Evolutionary conservation across 2,113 vertebrate species (phyloP), one percentile per base, ranked within the genome.

Genomic region (Proterorhinus semilunaris): DNA sequence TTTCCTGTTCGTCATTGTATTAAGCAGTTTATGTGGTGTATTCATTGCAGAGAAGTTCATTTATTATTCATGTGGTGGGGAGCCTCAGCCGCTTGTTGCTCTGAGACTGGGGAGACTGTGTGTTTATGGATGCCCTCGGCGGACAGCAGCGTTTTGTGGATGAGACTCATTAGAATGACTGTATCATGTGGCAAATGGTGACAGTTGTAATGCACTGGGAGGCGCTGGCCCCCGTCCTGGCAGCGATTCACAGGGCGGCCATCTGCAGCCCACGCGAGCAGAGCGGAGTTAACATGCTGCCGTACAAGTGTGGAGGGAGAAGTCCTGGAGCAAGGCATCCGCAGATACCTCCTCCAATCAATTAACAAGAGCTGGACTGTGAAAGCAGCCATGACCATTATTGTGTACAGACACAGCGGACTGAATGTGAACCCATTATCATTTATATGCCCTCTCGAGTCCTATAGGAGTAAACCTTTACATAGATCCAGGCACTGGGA

Each of bases 231-330:
- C 27, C 76, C 76, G 66, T 80, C 69, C 76, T 86, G 87, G 79
- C 87, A 79, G 49, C 0, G 70, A 48, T 66, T 59, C 67, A 79
- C 66, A 66, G 45, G 50, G 66, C 3, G 45, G 70, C 85, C 85
- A 87, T 86, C 85, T 90, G 85, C 74, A 80, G 78, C 69, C 76
- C 84, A 71, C 81, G 68, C 75, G 79, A 81, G 80, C 75, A 75
- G 82, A 83, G 72, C 77, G 47, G 71, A 45, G 83, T 84, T 87
- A 88, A 86, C 75, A 72, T 10, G 57, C 49, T 79, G 75, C 70
- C 71, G 70, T 68, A 74, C 83, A 83, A 88, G 81, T 83, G 78
- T 71, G 65, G 66, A 75, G 72, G 69, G 70, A 78, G 65, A 49
- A 62, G 57, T 57, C 44, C 43, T 75, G 63, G 61, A 71, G 62